Conservation (phyloP, 2,797 vertebrate species). For the Momotus momota region DNA sequence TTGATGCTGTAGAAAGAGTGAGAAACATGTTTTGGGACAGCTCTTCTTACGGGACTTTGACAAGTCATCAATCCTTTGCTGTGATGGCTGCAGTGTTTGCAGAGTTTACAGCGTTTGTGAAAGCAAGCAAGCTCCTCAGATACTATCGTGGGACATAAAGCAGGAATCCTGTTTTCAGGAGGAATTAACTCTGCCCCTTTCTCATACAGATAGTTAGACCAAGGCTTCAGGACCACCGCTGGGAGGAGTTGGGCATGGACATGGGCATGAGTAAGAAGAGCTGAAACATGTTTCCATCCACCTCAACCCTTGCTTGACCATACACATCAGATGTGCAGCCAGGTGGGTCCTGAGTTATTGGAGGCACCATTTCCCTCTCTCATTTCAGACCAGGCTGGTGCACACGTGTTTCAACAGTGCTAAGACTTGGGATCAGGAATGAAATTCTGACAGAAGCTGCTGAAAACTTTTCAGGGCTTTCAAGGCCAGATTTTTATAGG, state of each 20-base stretch:
- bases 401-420: background rate
- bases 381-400: background rate
- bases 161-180: background rate
- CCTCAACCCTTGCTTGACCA: background rate
- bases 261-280: background rate
- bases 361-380: background rate
- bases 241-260: background rate
- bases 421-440: background rate
- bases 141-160: background rate
- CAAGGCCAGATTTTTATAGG: background rate
- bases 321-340: rapidly evolving
- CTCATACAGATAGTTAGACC: background rate
- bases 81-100: background rate
- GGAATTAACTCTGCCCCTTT: background rate
- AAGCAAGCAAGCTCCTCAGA: background rate
- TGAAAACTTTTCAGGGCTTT: background rate
- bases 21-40: background rate
- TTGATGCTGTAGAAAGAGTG: conserved; percentile 1
- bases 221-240: rapidly evolving
- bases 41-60: background rate
- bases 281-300: rapidly evolving
- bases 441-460: background rate
- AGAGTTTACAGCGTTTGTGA: background rate
- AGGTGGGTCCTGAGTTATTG: background rate
- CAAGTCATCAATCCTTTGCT: background rate